A percentile compares a stretch with the other conserved stretches of the same genome.
phyloP scores from a whole-genome alignment of 2,113 vertebrate genomes.

The Noturus placidus region DNA sequence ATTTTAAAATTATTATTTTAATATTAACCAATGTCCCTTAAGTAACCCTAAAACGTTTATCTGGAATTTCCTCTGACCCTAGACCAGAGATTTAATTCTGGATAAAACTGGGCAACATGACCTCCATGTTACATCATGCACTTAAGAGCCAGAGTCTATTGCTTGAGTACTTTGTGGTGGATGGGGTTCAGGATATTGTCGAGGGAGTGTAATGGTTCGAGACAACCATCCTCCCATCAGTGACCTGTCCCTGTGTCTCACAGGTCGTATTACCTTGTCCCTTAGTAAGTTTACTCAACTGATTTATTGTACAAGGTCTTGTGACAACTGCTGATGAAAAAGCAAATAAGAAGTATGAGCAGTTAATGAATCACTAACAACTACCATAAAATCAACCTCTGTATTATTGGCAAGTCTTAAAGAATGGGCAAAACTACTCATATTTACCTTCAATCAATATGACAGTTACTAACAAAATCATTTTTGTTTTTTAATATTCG shows the following conservation, averaged over 20 bases:
- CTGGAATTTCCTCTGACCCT: neutral
- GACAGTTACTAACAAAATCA: neutral
- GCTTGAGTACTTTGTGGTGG: neutral
- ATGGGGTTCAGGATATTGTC: neutral
- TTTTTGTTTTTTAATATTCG: no score
- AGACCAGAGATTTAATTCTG: neutral
- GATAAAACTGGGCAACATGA: neutral
- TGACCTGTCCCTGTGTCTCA: neutral
- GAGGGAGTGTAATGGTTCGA: neutral
- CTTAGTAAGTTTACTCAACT: conserved; percentile 5
- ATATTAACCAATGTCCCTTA: neutral
- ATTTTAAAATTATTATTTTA: neutral
- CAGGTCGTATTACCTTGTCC: neutral
- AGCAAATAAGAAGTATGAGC: neutral
- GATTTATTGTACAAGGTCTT: neutral
- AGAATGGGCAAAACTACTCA: no score
- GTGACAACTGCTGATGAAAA: neutral
- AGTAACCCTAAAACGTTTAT: neutral
- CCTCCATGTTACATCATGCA: neutral
- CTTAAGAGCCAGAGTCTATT: neutral
- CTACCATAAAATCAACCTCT: neutral
- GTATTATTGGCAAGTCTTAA: neutral
- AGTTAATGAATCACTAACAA: neutral
- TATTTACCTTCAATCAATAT: neutral
- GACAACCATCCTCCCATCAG: neutral